Percentiles rank a stretch among this genome's conserved stretches.
Conservation (phyloP, 2,113 vertebrate genomes). For the Menidia beryllina region DNA sequence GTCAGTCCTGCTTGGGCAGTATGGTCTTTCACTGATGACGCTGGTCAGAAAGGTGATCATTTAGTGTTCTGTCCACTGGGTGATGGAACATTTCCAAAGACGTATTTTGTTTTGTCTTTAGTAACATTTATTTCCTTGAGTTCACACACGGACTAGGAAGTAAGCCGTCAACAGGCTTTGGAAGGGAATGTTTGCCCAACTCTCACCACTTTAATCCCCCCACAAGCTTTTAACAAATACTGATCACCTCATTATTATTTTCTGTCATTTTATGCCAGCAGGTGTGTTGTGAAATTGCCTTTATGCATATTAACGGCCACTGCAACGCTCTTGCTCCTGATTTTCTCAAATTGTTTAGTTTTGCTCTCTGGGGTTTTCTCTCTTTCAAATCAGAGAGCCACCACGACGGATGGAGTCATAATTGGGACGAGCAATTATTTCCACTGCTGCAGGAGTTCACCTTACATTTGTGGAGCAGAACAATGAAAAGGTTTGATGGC, state of each 20-base stretch:
- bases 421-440: conserved; percentile 73
- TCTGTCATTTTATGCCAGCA: conserved; percentile 68
- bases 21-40: too few species aligned
- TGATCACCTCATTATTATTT: conserved; percentile 54
- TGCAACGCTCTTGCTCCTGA: conserved; percentile 40
- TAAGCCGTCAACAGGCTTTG: conserved; percentile 7
- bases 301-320: conserved; percentile 62
- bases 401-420: conserved; percentile 68
- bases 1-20: too few species aligned
- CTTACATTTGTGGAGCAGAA: conserved; percentile 24
- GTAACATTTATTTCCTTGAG: neutral
- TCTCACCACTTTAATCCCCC: conserved; percentile 5
- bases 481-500: conserved; percentile 27
- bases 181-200: conserved; percentile 10
- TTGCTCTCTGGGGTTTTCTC: conserved; percentile 53
- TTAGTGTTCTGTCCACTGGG: too few species aligned
- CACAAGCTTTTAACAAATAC: conserved; percentile 20
- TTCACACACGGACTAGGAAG: neutral
- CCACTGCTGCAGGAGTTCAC: conserved; percentile 48
- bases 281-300: conserved; percentile 67
- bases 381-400: conserved; percentile 51
- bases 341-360: conserved; percentile 49
- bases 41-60: too few species aligned
- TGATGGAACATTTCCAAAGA: neutral
- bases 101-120: neutral